A percentile compares a stretch with the other conserved stretches of the same genome.
Conservation (phyloP, 2,888 invertebrate genomes). For the Parnassius apollo region DNA sequence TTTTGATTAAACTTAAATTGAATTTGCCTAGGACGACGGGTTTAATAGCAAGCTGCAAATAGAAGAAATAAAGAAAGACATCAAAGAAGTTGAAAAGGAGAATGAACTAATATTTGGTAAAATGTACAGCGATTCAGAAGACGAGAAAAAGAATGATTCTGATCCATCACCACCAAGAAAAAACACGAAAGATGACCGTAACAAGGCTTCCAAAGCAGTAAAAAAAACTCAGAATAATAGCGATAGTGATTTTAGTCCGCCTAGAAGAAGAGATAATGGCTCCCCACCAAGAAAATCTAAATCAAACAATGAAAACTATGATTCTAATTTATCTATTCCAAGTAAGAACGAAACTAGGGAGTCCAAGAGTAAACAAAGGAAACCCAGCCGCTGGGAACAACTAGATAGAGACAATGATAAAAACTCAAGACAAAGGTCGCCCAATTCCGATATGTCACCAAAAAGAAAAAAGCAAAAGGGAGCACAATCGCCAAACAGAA, state of each 20-base stretch:
- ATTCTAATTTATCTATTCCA: constrained; percentile 41
- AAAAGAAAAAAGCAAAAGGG: constrained; percentile 31
- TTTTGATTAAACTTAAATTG: background rate
- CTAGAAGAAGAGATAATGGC: constrained; percentile 40
- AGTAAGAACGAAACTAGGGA: constrained; percentile 39
- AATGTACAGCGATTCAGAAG: constrained; percentile 76
- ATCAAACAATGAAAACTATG: constrained; percentile 32
- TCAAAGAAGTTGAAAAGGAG: constrained; percentile 64
- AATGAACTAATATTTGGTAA: constrained; percentile 71
- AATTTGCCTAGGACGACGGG: constrained; percentile 66
- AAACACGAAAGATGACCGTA: constrained; percentile 27
- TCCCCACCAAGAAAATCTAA: constrained; percentile 20
- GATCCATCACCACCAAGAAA: constrained; percentile 44
- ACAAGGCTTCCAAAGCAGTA: constrained; percentile 6
- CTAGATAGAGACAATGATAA: constrained; percentile 26
- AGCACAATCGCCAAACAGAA: constrained; percentile 1
- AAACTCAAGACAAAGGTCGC: constrained; percentile 22
- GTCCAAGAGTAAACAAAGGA: constrained; percentile 38
- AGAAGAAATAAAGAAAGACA: constrained; percentile 64
- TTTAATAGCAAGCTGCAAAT: constrained; percentile 71
- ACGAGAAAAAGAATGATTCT: constrained; percentile 59
- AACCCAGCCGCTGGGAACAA: constrained; percentile 53
- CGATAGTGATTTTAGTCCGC: constrained; percentile 66
- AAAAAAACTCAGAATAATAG: constrained; percentile 35
- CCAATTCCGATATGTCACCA: constrained; percentile 28